Evolutionary conservation across 2,888 invertebrate species (phyloP).

Genomic region (Lottia gigantea): DNA sequence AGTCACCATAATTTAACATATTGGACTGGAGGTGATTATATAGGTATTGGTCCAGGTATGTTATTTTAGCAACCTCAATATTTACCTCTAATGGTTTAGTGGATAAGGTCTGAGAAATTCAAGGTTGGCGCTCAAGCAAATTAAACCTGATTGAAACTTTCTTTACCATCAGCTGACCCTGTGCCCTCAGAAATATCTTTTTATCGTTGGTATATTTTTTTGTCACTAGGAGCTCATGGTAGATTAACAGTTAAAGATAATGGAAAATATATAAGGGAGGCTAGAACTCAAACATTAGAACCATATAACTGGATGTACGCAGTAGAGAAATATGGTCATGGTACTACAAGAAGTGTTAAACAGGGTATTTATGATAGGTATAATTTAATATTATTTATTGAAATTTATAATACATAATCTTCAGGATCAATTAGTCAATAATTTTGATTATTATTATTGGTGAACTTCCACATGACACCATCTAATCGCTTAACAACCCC

Average conservation of each 20-base stretch:
- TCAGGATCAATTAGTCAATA: too few relatives aligned
- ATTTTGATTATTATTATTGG: too few relatives aligned
- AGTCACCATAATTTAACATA: conserved; percentile 55
- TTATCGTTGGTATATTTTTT: too few relatives aligned
- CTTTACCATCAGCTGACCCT: too few relatives aligned
- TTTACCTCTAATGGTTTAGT: background rate
- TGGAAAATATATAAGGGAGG: conserved; percentile 37
- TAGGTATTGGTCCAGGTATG: conserved; percentile 62
- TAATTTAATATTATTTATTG: background rate
- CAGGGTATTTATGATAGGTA: conserved; percentile 42
- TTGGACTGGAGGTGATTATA: conserved; percentile 59
- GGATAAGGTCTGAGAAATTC: too few relatives aligned
- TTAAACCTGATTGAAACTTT: too few relatives aligned
- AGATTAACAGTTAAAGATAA: conserved; percentile 41
- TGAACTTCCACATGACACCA: too few relatives aligned
- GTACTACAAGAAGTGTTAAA: conserved; percentile 48
- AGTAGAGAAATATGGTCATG: conserved; percentile 61
- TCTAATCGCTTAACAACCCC: too few relatives aligned
- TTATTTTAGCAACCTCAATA: background rate
- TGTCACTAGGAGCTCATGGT: conserved; percentile 59
- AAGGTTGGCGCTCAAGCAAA: too few relatives aligned
- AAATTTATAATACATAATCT: too few relatives aligned
- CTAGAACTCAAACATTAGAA: conserved; percentile 60
- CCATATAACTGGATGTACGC: conserved; percentile 63
- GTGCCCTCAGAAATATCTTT: too few relatives aligned